Evolutionary conservation across 1,140 invertebrate genomes (phyloP).

Genomic region (Callitettix versicolor): DNA sequence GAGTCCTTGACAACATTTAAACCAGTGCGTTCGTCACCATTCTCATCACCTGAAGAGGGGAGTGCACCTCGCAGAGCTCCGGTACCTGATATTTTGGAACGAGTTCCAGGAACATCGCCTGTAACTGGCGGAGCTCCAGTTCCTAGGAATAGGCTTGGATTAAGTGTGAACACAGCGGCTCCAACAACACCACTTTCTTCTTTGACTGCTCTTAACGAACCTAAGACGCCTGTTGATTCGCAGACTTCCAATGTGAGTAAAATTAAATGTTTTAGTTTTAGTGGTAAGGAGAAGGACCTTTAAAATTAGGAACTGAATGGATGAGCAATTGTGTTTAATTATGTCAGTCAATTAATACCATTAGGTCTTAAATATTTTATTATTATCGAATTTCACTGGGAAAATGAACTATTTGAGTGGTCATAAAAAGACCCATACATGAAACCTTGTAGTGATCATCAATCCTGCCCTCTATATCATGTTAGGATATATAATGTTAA

Average conservation of each 20-base stretch:
- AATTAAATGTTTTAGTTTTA: too few relatives aligned
- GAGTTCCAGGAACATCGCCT: constrained; percentile 7
- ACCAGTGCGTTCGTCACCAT: constrained; percentile 23
- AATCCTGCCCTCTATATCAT: too few relatives aligned
- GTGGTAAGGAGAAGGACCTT: too few relatives aligned
- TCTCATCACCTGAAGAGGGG: constrained; percentile 22
- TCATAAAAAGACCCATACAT: too few relatives aligned
- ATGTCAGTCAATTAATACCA: too few relatives aligned
- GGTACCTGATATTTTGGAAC: constrained; percentile 23
- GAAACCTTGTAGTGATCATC: too few relatives aligned
- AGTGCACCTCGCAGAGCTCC: constrained; percentile 24
- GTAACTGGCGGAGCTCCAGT: not conserved
- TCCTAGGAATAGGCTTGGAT: constrained; percentile 33
- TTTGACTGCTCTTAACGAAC: constrained; percentile 14
- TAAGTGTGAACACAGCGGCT: constrained; percentile 31
- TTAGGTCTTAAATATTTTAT: too few relatives aligned
- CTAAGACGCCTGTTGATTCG: constrained; percentile 14
- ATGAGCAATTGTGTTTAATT: too few relatives aligned
- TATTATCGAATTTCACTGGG: too few relatives aligned
- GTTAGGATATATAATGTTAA: too few relatives aligned
- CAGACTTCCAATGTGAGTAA: not conserved
- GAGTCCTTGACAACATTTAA: constrained; percentile 36
- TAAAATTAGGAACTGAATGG: too few relatives aligned
- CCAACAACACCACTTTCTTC: constrained; percentile 12
- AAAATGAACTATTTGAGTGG: too few relatives aligned